A percentile compares a stretch with the other conserved stretches of the same genome.
These are phyloP conservation scores for Clarias magur DNA, from an alignment of 2,113 vertebrate genomes.

Conservation along the genomic window DNA sequence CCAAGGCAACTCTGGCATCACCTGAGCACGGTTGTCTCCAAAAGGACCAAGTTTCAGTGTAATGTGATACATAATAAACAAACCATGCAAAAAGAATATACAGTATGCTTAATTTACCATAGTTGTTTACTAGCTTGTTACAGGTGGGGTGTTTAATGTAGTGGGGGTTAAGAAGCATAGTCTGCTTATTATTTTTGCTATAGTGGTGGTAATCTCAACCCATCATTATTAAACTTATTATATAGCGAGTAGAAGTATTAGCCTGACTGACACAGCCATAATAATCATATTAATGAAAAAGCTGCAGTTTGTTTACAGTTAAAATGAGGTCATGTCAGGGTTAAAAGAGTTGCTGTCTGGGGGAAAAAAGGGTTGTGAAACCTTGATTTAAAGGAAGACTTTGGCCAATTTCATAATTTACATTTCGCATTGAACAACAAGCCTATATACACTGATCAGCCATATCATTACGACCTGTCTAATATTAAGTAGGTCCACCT, in stretches of 20 bases:
- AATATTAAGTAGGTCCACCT: no score
- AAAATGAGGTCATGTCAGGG: not conserved
- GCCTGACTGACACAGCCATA: no score
- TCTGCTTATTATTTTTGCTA: not conserved
- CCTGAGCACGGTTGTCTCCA: not conserved
- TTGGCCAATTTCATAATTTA: not conserved
- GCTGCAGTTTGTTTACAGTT: not conserved
- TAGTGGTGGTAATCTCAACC: not conserved
- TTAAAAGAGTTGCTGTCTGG: not conserved
- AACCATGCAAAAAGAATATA: not conserved
- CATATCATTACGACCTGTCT: no score
- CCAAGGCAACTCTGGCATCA: constrained; percentile 33
- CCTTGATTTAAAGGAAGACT: not conserved
- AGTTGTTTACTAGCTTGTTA: not conserved
- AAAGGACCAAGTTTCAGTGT: constrained; percentile 13
- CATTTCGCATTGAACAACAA: not conserved
- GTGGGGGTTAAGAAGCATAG: not conserved
- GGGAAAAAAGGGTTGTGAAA: not conserved
- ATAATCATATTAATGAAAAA: no score
- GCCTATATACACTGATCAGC: no score
- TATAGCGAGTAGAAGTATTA: not conserved
- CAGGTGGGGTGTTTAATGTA: not conserved
- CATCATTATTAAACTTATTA: not conserved
- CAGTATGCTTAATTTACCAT: not conserved
- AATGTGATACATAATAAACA: constrained; percentile 12